Percentiles rank a stretch among this genome's conserved stretches.
These are phyloP conservation scores for Musca vetustissima DNA, from an alignment of 1,140 invertebrate species.

Conservation along the genomic window DNA sequence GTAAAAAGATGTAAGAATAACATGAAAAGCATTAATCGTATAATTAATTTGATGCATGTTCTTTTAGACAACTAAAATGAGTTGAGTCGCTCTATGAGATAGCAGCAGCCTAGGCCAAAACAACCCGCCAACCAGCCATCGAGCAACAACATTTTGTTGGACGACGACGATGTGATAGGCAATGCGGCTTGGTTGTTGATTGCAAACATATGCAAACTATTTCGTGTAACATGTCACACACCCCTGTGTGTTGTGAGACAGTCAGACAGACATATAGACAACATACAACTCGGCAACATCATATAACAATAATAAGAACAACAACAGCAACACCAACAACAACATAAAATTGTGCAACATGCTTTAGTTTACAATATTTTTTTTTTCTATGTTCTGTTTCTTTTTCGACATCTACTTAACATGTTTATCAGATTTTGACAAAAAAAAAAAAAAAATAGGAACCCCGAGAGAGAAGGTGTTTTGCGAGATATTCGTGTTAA, in stretches of 20 bases:
- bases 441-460: constrained; percentile 7
- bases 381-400: no score
- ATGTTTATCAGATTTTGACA: constrained; percentile 18
- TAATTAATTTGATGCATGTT: constrained; percentile 57
- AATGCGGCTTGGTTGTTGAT: no score
- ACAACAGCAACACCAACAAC: not conserved
- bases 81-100: not conserved
- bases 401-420: not conserved
- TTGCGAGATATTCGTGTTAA: not conserved
- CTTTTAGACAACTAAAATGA: not conserved
- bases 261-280: constrained; percentile 23
- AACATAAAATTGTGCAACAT: not conserved
- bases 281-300: constrained; percentile 6
- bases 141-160: no score
- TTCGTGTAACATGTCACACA: constrained; percentile 55
- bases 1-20: constrained; percentile 6
- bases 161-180: no score
- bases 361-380: no score
- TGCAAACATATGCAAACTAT: constrained; percentile 51
- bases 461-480: not conserved
- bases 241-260: constrained; percentile 13
- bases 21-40: constrained; percentile 55
- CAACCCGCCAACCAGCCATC: no score
- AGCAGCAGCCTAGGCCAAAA: no score
- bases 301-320: constrained; percentile 10